These are phyloP conservation scores for Pissodes strobi DNA, from an alignment of 1,140 invertebrate species.

Conservation along the genomic window DNA sequence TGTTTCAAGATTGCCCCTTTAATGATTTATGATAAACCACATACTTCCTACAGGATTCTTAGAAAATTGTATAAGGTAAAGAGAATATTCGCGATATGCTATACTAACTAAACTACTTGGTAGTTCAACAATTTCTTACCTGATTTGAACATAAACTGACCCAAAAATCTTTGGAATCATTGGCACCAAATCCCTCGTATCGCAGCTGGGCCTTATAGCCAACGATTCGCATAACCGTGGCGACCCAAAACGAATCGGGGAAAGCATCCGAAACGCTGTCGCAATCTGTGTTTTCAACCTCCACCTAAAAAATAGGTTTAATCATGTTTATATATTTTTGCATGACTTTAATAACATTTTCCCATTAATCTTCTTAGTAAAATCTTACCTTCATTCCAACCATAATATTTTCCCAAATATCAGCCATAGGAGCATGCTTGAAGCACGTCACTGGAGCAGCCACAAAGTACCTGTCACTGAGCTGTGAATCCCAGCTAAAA, in stretches of 20 bases:
- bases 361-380: constrained; percentile 69
- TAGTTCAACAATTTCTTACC: constrained; percentile 15
- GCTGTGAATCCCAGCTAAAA: constrained; percentile 81
- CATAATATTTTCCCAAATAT: constrained; percentile 91
- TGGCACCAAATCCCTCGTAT: constrained; percentile 92
- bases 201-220: constrained; percentile 89
- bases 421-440: constrained; percentile 86
- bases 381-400: constrained; percentile 82
- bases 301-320: constrained; percentile 58
- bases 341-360: constrained; percentile 90
- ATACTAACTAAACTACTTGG: no score
- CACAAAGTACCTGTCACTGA: constrained; percentile 75
- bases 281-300: constrained; percentile 90
- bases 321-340: constrained; percentile 61
- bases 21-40: no score
- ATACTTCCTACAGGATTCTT: no score
- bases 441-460: constrained; percentile 90
- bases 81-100: no score
- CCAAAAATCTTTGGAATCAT: constrained; percentile 92
- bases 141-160: constrained; percentile 90
- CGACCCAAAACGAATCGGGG: constrained; percentile 92
- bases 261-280: constrained; percentile 77
- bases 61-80: no score
- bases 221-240: constrained; percentile 86
- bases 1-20: no score